Conservation (phyloP, 23 tunicate genomes). For the Styela clava region DNA sequence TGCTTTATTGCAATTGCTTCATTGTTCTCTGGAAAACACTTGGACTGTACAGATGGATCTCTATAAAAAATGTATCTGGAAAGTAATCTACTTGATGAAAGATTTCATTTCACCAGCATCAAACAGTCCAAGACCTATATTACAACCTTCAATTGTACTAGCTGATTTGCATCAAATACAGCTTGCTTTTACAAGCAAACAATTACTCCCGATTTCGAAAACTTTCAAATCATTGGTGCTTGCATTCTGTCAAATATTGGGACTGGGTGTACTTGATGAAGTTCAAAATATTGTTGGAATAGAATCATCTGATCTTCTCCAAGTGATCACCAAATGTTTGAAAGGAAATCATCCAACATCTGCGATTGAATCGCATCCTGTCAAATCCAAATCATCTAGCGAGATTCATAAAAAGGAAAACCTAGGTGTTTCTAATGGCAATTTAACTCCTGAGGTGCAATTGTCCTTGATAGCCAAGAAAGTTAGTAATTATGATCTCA, state of each 20-base stretch:
- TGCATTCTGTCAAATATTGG: neutral
- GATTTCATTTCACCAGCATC: neutral
- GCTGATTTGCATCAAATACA: neutral
- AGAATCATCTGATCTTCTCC: constrained; percentile 16
- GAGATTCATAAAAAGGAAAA: neutral
- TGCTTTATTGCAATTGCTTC: neutral
- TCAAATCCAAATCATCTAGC: constrained; percentile 1
- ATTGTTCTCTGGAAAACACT: neutral
- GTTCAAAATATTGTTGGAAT: constrained; percentile 5
- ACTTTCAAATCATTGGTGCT: constrained; percentile 4
- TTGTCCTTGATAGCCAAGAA: constrained; percentile 61
- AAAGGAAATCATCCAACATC: neutral
- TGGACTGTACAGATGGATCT: neutral
- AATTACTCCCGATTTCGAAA: neutral
- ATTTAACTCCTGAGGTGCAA: constrained; percentile 53
- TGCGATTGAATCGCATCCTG: constrained; percentile 20
- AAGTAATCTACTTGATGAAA: neutral
- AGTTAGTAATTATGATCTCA: constrained; percentile 49
- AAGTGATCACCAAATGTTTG: neutral
- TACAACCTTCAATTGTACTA: neutral
- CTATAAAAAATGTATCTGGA: constrained; percentile 1
- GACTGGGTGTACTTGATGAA: constrained; percentile 12
- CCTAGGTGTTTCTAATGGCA: constrained; percentile 1
- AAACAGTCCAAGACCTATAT: constrained; percentile 5
- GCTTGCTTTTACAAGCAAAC: neutral